Evolutionary conservation across 2,113 vertebrate species (phyloP).

Genomic region (Campylomormyrus tamandua): DNA sequence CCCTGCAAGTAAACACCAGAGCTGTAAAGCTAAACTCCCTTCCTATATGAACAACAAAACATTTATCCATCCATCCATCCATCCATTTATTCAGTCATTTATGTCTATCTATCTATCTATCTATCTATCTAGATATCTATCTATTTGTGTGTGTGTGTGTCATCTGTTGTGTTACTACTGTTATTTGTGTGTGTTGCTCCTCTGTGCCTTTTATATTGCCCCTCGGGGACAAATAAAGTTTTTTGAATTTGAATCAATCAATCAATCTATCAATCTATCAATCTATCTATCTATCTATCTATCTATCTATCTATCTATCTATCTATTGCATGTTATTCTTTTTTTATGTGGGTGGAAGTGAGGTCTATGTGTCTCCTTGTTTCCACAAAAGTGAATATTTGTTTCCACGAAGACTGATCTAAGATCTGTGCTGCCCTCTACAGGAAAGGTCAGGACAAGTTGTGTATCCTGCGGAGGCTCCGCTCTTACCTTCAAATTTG

Average conservation of each 20-base stretch:
- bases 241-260: no score
- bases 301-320: not conserved
- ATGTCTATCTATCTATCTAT: not conserved
- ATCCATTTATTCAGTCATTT: no score
- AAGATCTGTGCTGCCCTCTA: no score
- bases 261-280: no score
- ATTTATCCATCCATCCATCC: not conserved
- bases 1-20: constrained; percentile 67
- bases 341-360: not conserved
- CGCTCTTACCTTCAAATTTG: not conserved
- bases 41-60: not conserved
- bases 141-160: no score
- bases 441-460: no score
- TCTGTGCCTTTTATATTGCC: no score
- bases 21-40: not conserved
- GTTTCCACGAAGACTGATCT: not conserved
- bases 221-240: no score
- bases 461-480: not conserved
- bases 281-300: not conserved
- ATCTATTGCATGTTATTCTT: not conserved
- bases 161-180: no score
- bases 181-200: no score
- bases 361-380: not conserved
- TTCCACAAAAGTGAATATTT: not conserved
- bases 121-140: no score